These are phyloP conservation scores for Cerastoderma edule DNA, from an alignment of 2,888 invertebrate species.

Conservation along the genomic window DNA sequence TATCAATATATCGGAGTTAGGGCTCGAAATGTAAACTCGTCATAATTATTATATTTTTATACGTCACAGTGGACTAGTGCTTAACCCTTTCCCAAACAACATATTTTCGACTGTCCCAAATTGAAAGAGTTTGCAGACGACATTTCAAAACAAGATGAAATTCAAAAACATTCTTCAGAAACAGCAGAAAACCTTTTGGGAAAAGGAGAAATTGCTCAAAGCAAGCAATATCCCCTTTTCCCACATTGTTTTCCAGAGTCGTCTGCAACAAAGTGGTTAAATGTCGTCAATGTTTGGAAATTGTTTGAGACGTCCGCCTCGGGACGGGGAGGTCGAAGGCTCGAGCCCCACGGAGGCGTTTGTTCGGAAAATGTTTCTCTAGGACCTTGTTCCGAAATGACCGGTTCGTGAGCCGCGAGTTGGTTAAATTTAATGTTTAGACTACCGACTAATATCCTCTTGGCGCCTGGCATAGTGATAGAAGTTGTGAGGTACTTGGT, in stretches of 20 bases:
- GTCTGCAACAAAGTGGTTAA: not conserved
- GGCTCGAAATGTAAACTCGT: no score
- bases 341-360: not conserved
- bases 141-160: not conserved
- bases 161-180: no score
- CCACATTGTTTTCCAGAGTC: not conserved
- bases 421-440: not conserved
- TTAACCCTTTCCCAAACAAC: no score
- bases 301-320: not conserved
- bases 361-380: no score
- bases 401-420: not conserved
- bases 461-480: no score
- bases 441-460: no score
- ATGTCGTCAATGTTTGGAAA: not conserved
- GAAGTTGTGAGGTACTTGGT: no score
- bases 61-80: no score
- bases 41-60: no score
- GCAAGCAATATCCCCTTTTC: conserved; percentile 1
- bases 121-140: not conserved
- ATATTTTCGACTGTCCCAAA: not conserved
- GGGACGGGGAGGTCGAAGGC: not conserved
- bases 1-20: no score
- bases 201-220: conserved; percentile 1
- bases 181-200: no score
- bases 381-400: not conserved